Evolutionary conservation across 2,797 vertebrate genomes (phyloP), one percentile per base, ranked within the genome.

Genomic region (Nannoperca australis): DNA sequence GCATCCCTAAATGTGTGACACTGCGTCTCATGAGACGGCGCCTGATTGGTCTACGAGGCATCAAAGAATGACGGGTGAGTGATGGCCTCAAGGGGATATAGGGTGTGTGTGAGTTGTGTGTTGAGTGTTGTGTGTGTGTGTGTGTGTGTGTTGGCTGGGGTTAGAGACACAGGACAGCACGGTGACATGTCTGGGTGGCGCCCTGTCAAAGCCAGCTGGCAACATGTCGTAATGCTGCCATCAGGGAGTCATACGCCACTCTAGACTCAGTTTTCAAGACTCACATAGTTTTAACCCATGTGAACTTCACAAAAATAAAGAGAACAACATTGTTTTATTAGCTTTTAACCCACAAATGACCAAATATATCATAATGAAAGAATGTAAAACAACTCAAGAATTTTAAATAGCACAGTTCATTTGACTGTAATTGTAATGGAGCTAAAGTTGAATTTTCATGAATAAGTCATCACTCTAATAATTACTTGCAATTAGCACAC

Each of bases 1-100:
- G 95, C 95, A 95, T 96, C 95, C 93, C 95, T 95, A 95, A 94
- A 95, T 94, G 95, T 92, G 92, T 96, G 95, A 95, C 93, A 95
- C 92, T 90, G 73, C 61, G 93, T 95, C 95, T 95, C 94, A 69
- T 67, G 95, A 95, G 95, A 95, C 85, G 58, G 38, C 15, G 89
- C 80, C 93, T 95, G 95, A 96, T 96, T 95, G 95, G 95, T 94
- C 94, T 94, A 93, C 73, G 91, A 94, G 90, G 94, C 92, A 93
- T 93, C 90, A 72, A 84, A 91, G 92, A 93, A 87, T 93, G 93
- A 93, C 88, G 86, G 92, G 80, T 95, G 95, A 96, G 89, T 95
- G 95, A 95, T 92, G 93, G 93, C 87, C 91, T 91, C 91, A 8
- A 70, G 92, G 92, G 92, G 88, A 92, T 90, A 67, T 17, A 20